phyloP scores from a whole-genome alignment of 2,888 invertebrate species.

The Adela reaumurella region DNA sequence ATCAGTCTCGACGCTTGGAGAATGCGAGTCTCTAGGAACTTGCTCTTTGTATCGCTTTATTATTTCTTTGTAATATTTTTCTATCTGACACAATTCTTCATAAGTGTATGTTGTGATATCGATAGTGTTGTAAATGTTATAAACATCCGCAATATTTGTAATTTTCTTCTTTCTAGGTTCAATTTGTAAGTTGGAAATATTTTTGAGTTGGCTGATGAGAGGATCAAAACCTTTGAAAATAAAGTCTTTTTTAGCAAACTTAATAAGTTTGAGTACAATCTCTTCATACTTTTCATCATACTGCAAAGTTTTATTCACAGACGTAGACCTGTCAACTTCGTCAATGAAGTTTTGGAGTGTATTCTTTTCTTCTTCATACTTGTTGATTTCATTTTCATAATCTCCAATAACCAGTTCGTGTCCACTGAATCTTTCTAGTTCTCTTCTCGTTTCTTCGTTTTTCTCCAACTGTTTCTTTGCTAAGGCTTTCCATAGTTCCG shows the following conservation, averaged over 20 bases:
- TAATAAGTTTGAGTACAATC: conserved; percentile 41
- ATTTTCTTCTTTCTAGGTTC: conserved; percentile 30
- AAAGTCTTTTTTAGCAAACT: conserved; percentile 46
- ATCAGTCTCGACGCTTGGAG: conserved; percentile 17
- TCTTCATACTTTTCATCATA: conserved; percentile 47
- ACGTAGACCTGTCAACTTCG: conserved; percentile 40
- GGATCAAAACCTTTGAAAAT: conserved; percentile 50
- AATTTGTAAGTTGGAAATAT: conserved; percentile 32
- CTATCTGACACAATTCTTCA: conserved; percentile 42
- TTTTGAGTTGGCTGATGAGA: conserved; percentile 37
- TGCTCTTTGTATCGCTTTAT: conserved; percentile 37
- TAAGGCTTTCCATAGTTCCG: conserved; percentile 47
- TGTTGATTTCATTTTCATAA: conserved; percentile 30
- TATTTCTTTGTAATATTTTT: conserved; percentile 45
- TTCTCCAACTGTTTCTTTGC: conserved; percentile 44
- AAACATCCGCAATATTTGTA: conserved; percentile 34
- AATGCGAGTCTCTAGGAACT: conserved; percentile 16
- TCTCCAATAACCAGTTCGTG: conserved; percentile 41
- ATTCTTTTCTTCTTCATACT: conserved; percentile 34
- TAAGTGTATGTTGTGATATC: conserved; percentile 41
- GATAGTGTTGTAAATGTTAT: conserved; percentile 40
- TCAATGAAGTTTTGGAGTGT: conserved; percentile 38
- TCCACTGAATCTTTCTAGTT: conserved; percentile 43
- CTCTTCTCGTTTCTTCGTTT: conserved; percentile 43
- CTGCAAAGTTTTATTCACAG: conserved; percentile 33